A percentile compares a stretch with the other conserved stretches of the same genome.
Conservation (phyloP, 2,797 vertebrate genomes). For the Sebastes oblongus region DNA sequence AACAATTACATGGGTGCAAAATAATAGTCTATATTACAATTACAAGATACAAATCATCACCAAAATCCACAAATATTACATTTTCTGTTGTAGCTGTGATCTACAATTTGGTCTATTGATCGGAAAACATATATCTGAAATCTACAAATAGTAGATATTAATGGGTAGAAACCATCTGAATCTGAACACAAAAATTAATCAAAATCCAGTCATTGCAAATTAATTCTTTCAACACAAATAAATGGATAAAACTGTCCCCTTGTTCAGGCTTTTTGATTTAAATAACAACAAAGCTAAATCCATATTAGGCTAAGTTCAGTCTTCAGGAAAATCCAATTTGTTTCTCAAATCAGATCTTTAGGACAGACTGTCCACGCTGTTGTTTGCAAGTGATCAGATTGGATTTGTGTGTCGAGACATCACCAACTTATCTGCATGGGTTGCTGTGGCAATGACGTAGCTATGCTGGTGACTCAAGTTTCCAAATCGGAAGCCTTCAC, state of each 20-base stretch:
- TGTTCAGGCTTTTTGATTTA: neutral
- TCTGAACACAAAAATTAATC: neutral
- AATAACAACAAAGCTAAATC: neutral
- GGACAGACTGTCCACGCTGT: no score
- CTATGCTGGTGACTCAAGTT: no score
- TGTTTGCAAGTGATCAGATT: no score
- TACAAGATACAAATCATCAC: neutral
- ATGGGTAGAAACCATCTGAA: neutral
- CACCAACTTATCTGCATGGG: no score
- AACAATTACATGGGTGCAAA: neutral
- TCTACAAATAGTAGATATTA: neutral
- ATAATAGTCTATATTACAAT: neutral
- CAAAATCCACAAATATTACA: neutral
- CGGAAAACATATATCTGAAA: neutral
- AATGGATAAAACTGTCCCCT: neutral
- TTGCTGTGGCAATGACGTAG: no score
- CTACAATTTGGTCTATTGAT: neutral
- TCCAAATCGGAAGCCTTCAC: no score
- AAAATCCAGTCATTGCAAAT: no score
- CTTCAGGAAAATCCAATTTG: no score
- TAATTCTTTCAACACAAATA: neutral
- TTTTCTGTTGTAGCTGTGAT: neutral
- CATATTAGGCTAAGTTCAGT: no score
- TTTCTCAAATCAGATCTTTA: no score
- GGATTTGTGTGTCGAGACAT: no score